These are phyloP conservation scores for Papilio polyxenes DNA, from an alignment of 1,140 invertebrate genomes.

Conservation along the genomic window DNA sequence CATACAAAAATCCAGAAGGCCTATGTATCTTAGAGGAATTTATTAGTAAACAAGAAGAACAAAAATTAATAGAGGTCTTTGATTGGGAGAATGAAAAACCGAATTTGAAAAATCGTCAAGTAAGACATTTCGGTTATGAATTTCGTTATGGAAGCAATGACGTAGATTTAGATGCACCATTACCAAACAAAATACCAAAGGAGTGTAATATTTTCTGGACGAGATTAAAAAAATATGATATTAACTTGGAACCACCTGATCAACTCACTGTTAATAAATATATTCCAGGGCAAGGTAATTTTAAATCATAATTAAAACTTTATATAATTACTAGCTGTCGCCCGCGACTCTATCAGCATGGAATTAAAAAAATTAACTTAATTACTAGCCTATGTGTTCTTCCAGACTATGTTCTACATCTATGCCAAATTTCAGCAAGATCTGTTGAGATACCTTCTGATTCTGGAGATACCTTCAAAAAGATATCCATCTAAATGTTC, in stretches of 20 bases:
- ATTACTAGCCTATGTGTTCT: too few species aligned
- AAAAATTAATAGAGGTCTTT: constrained; percentile 83
- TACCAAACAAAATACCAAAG: constrained; percentile 86
- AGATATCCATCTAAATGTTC: too few species aligned
- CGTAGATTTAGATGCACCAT: constrained; percentile 87
- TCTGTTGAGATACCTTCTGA: too few species aligned
- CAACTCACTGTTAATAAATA: constrained; percentile 97
- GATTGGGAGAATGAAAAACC: constrained; percentile 80
- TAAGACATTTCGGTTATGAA: constrained; percentile 96
- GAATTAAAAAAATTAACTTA: too few species aligned
- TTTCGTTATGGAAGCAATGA: constrained; percentile 95
- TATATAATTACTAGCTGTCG: not conserved
- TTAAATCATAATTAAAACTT: not conserved
- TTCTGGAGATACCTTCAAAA: too few species aligned
- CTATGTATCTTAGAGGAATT: constrained; percentile 88
- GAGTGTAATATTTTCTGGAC: constrained; percentile 85
- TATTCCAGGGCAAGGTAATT: constrained; percentile 91
- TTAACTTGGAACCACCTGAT: constrained; percentile 85
- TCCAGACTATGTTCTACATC: too few species aligned
- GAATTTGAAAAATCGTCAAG: constrained; percentile 90
- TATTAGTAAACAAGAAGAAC: constrained; percentile 87
- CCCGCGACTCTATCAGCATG: too few species aligned
- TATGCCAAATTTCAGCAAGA: too few species aligned
- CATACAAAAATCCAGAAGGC: constrained; percentile 83
- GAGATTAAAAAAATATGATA: constrained; percentile 80